Conservation (phyloP, 2,888 invertebrate genomes). For the Neoscelio sp. region DNA sequence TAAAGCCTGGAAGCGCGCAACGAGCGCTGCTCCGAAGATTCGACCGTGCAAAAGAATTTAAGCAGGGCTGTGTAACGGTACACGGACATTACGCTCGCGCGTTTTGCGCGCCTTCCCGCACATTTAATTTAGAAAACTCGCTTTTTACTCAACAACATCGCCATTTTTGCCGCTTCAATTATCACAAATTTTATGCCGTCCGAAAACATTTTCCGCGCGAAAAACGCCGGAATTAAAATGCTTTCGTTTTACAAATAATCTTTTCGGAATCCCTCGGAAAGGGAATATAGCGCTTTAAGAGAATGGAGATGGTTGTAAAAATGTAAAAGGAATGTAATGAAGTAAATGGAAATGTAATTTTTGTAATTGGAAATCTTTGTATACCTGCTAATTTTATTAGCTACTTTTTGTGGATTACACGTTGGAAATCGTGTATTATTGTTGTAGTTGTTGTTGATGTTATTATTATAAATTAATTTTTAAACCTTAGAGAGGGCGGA, state of each 20-base stretch:
- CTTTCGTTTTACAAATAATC: conserved; percentile 22
- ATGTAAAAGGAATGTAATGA: conserved; percentile 11
- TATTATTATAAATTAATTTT: no score
- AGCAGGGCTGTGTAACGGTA: conserved; percentile 4
- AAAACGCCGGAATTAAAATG: conserved; percentile 23
- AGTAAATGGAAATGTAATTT: conserved; percentile 12
- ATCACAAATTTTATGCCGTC: conserved; percentile 40
- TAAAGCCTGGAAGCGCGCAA: conserved; percentile 26
- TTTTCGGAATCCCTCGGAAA: conserved; percentile 10
- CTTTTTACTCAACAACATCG: conserved; percentile 28
- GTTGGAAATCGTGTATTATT: no score
- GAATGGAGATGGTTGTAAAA: neutral
- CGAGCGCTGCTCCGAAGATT: conserved; percentile 12
- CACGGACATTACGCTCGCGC: conserved; percentile 1
- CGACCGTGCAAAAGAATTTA: conserved; percentile 28
- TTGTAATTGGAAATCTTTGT: conserved; percentile 14
- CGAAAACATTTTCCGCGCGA: neutral
- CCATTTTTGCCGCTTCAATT: conserved; percentile 55
- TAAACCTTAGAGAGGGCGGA: no score
- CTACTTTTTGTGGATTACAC: no score
- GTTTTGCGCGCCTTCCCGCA: conserved; percentile 32
- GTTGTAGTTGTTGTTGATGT: no score
- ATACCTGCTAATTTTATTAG: no score
- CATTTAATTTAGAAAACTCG: conserved; percentile 57
- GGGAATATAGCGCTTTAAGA: neutral